phyloP scores from a whole-genome alignment of 2,888 invertebrate species.

The Achlya flavicornis region DNA sequence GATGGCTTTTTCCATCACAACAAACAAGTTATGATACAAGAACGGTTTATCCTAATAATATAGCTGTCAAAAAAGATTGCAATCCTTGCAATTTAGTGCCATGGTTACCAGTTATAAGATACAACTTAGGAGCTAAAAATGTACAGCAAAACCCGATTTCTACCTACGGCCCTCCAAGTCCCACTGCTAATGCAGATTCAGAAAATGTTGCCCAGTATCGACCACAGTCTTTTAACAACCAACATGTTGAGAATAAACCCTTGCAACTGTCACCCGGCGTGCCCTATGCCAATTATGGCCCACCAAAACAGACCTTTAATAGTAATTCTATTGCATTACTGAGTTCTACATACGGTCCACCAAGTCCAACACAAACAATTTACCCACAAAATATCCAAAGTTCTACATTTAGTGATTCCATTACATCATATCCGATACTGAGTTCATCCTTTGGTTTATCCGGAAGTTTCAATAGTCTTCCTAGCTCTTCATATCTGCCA shows the following conservation, averaged over 20 bases:
- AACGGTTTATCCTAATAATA: slow-evolving; percentile 45
- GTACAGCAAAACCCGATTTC: slow-evolving; percentile 56
- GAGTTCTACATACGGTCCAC: slow-evolving; percentile 66
- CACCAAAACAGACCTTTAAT: slow-evolving; percentile 49
- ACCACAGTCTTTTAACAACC: slow-evolving; percentile 54
- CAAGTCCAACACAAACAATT: slow-evolving; percentile 59
- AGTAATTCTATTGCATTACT: slow-evolving; percentile 40
- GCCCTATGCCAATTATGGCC: slow-evolving; percentile 62
- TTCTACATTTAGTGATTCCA: slow-evolving; percentile 52
- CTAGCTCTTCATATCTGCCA: slow-evolving; percentile 37
- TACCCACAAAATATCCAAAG: slow-evolving; percentile 56
- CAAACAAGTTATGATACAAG: slow-evolving; percentile 56
- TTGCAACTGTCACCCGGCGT: slow-evolving; percentile 49
- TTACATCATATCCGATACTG: slow-evolving; percentile 43
- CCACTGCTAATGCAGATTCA: slow-evolving; percentile 57
- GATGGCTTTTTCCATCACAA: slow-evolving; percentile 85
- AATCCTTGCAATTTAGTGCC: slow-evolving; percentile 91
- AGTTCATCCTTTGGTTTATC: slow-evolving; percentile 43
- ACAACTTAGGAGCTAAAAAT: slow-evolving; percentile 70
- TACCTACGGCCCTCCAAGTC: slow-evolving; percentile 74
- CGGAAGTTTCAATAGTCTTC: slow-evolving; percentile 33
- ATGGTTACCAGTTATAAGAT: slow-evolving; percentile 89
- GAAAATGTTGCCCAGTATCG: slow-evolving; percentile 52
- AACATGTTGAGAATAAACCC: slow-evolving; percentile 42
- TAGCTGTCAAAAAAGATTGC: slow-evolving; percentile 84